A percentile compares a stretch with the other conserved stretches of the same genome.
Evolutionary conservation across 2,113 vertebrate genomes (phyloP).

Genomic region (Leucosticte australis): DNA sequence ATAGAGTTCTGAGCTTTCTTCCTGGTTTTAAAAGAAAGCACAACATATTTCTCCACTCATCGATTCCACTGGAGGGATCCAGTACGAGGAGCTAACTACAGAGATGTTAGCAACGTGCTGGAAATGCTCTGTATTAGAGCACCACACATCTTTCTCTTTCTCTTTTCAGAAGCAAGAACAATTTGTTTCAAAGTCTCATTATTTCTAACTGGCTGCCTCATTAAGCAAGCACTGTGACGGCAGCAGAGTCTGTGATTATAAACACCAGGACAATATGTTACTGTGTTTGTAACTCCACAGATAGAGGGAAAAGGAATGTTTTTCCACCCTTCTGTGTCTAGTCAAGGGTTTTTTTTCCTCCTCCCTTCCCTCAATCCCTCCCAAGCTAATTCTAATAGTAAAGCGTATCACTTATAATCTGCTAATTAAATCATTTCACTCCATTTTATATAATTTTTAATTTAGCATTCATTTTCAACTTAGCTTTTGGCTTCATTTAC

Average conservation of each 20-base stretch:
- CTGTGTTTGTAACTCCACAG: slow-evolving; percentile 51
- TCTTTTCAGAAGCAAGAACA: slow-evolving; percentile 52
- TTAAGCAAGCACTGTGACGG: slow-evolving; percentile 64
- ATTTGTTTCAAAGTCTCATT: slow-evolving; percentile 68
- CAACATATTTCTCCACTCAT: not conserved
- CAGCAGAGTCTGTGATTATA: slow-evolving; percentile 65
- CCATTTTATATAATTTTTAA: slow-evolving; percentile 83
- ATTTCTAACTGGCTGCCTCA: slow-evolving; percentile 67
- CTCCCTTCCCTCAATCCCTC: slow-evolving; percentile 29
- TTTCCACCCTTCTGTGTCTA: slow-evolving; percentile 51
- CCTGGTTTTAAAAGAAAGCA: not conserved
- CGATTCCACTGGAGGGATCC: not conserved
- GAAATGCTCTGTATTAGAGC: not conserved
- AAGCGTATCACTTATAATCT: slow-evolving; percentile 73
- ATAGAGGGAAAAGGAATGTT: slow-evolving; percentile 55
- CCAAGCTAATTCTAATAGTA: slow-evolving; percentile 66
- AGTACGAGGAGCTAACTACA: not conserved
- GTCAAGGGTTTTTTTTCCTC: not conserved
- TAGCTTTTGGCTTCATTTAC: slow-evolving; percentile 83
- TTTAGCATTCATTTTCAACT: slow-evolving; percentile 85
- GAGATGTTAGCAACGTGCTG: not conserved
- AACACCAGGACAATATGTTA: slow-evolving; percentile 66
- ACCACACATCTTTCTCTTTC: not conserved
- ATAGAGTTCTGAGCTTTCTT: not conserved
- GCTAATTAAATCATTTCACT: slow-evolving; percentile 83